Evolutionary conservation across 2,797 vertebrate genomes (phyloP).

Genomic region (Naso thynnoides): DNA sequence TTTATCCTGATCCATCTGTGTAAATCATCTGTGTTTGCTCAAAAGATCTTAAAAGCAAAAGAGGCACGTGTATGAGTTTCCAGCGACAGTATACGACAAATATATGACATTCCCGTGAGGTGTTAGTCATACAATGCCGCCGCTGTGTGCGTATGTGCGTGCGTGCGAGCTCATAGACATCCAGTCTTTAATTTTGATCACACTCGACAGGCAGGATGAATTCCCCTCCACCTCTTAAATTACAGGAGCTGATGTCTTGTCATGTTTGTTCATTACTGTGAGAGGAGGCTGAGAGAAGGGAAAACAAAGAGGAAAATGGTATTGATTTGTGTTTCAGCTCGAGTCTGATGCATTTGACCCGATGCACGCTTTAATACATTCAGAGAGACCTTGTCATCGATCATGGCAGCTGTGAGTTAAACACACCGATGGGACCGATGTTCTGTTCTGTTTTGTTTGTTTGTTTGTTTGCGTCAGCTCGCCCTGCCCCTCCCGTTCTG

Average conservation of each 20-base stretch:
- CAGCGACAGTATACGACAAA: conserved; percentile 71
- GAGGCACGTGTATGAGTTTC: conserved; percentile 72
- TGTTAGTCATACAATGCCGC: conserved; percentile 64
- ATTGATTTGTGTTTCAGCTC: conserved; percentile 86
- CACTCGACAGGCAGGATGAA: conserved; percentile 79
- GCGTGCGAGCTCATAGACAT: conserved; percentile 38
- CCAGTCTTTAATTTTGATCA: conserved; percentile 84
- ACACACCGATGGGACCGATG: conserved; percentile 71
- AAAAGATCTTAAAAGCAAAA: conserved; percentile 72
- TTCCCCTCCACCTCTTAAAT: conserved; percentile 84
- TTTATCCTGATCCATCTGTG: conserved; percentile 70
- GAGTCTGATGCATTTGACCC: conserved; percentile 86
- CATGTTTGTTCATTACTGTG: conserved; percentile 89
- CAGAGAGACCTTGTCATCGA: conserved; percentile 87
- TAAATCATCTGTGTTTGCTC: conserved; percentile 71
- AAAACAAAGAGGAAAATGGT: conserved; percentile 84
- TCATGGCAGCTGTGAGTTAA: conserved; percentile 80
- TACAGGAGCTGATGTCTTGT: conserved; percentile 86
- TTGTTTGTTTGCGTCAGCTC: conserved; percentile 79
- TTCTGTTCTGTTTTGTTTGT: conserved; percentile 83
- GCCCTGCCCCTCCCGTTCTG: conserved; percentile 42
- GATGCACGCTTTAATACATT: conserved; percentile 86
- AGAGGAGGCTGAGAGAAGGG: conserved; percentile 70
- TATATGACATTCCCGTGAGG: conserved; percentile 65
- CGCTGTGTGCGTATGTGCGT: conserved; percentile 13